Evolutionary conservation across 2,113 vertebrate species (phyloP), one percentile per base, ranked within the genome.

Genomic region (Pteronura brasiliensis): DNA sequence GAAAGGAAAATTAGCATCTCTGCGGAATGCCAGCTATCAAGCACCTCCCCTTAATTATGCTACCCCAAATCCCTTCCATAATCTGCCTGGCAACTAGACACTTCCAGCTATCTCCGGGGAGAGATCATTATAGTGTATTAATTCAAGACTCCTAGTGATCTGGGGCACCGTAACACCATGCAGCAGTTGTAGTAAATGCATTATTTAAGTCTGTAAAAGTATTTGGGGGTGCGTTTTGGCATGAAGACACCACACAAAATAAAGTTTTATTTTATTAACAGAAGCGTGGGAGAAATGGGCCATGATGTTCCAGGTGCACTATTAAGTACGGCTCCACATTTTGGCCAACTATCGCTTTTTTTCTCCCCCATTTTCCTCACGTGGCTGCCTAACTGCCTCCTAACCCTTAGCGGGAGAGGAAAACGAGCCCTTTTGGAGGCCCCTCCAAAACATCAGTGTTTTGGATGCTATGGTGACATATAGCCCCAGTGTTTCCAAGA

Each of bases 91-190:
- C 95, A 97, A 98, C 96, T 87, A 97, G 97, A 87, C 95, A 71
- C 86, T 96, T 90, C 49, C 65, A 74, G 81, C 59, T 39, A 34
- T 93, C 97, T 96, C 97, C 91, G 72, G 97, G 92, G 97, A 96
- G 36, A 92, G 77, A 96, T 96, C 96, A 97, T 98, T 97, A 97
- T 1, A 91, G 88, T 44, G 82, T 71, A 97, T 98, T 97, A 98
- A 97, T 98, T 97, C 97, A 95, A 92, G 93, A 86, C 72, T 97
- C 97, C 95, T 89, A 89, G 96, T 97, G 97, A 97, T 98, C 96
- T 94, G 98, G 90, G 96, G 92, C 88, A 72, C 61, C n/a, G 20
- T 42, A 90, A 87, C 49, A 97, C 77, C 81, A 91, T 23, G 65
- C 14, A 9, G 79, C 72, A 39, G 91, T 97, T 96, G 88, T 96